Evolutionary conservation across 1,140 invertebrate species (phyloP).

Genomic region (Drosophila elegans): DNA sequence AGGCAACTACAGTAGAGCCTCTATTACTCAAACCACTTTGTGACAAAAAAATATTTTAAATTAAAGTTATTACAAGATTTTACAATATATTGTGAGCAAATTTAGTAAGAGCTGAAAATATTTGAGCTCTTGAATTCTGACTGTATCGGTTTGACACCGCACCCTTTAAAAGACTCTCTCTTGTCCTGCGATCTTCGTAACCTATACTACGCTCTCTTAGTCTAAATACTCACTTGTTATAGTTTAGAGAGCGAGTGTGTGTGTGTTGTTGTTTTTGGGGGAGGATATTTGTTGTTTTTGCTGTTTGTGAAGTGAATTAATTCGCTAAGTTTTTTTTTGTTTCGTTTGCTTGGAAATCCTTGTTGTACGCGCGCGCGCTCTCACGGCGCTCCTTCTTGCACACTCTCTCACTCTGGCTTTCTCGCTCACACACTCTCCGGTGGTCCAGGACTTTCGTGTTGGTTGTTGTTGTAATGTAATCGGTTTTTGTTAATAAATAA

Average conservation of each 20-base stretch:
- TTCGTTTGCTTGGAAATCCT: conserved; percentile 10
- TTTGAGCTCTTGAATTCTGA: background rate
- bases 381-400: conserved; percentile 57
- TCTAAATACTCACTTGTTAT: conserved; percentile 73
- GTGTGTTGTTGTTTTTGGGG: conserved; percentile 23
- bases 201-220: conserved; percentile 10
- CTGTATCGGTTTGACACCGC: conserved; percentile 5
- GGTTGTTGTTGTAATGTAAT: conserved; percentile 30
- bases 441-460: conserved; percentile 36
- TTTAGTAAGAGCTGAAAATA: no score
- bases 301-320: conserved; percentile 53
- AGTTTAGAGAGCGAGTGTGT: conserved; percentile 25
- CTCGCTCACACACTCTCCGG: conserved; percentile 13
- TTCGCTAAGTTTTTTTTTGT: conserved; percentile 23
- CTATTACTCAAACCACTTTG: background rate
- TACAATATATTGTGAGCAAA: no score
- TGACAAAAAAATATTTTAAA: background rate
- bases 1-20: background rate
- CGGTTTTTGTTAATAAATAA: conserved; percentile 49
- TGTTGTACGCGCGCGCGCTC: conserved; percentile 59
- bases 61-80: no score
- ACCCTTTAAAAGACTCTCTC: conserved; percentile 8
- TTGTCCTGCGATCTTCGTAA: conserved; percentile 17
- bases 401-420: conserved; percentile 22
- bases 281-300: conserved; percentile 14